Evolutionary conservation across 2,113 vertebrate genomes (phyloP), one percentile per base, ranked within the genome.

Genomic region (Argyrosomus japonicus): DNA sequence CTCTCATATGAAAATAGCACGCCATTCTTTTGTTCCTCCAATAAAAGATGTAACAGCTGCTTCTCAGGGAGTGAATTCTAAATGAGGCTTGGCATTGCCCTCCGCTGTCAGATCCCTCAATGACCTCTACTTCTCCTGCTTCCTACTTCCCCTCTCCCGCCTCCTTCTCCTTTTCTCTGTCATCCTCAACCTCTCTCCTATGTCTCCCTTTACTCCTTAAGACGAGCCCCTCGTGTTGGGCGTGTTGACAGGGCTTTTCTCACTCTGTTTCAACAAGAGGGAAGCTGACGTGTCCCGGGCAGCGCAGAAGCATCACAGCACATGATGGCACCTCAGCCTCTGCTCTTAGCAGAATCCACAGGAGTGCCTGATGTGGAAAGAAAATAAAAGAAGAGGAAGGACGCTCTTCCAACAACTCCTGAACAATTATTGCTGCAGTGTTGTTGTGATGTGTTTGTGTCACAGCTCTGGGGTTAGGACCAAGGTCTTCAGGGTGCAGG

Each of bases 21-120:
- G 32, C 70, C 86, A 84, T 90, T 81, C 86, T 88, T 94, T 91
- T 93, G 86, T 94, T 92, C 86, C 68, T 82, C 79, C 86, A 83
- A 92, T 93, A 92, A 95, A 94, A 93, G 90, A 94, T 92, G 89
- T 79, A 94, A 91, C 91, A 92, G 94, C 90, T 93, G 93, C 92
- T 89, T 93, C 92, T 93, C 88, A 88, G 90, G 74, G 89, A 93
- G 89, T 79, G 83, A 94, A 95, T 93, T 89, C 81, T 87, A 93
- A 94, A 95, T 93, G 91, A 93, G 88, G 84, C 91, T 70, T 82
- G 87, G 87, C 88, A 84, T 83, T 89, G 91, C 87, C 91, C 91
- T 92, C 79, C 77, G 68, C 91, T 91, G 90, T 93, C 90, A 93
- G 86, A 90, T 91, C 90, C 80, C 86, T 57, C 82, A 78, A 79